Percentiles rank a stretch among this genome's conserved stretches.
Evolutionary conservation across 2,888 invertebrate genomes (phyloP).

Genomic region (Dichetophora obliterata): DNA sequence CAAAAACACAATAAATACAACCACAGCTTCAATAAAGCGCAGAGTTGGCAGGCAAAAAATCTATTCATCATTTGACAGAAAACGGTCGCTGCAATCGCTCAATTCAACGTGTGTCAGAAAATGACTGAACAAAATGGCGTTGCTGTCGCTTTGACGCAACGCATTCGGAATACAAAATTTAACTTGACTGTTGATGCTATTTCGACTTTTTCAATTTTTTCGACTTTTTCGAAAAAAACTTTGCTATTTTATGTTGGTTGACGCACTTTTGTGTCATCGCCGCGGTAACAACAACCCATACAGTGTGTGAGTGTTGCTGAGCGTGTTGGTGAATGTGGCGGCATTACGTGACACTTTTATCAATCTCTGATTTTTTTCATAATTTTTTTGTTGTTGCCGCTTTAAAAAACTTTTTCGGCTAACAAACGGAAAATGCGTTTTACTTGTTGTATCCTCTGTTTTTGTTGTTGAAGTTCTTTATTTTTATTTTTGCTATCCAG

Average conservation of each 20-base stretch:
- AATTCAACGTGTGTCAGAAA: background rate
- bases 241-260: constrained; percentile 4
- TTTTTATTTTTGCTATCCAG: background rate
- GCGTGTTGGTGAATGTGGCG: background rate
- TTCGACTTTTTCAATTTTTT: background rate
- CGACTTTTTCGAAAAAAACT: background rate
- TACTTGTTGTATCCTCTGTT: background rate
- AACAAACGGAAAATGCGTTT: too few relatives aligned
- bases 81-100: background rate
- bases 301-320: background rate
- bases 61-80: constrained; percentile 8
- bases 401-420: background rate
- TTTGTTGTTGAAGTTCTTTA: background rate
- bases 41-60: background rate
- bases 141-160: constrained; percentile 61
- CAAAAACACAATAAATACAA: background rate
- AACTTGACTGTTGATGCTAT: constrained; percentile 41
- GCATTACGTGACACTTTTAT: constrained; percentile 30
- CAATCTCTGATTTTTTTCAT: constrained; percentile 4
- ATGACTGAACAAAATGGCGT: constrained; percentile 52
- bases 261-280: constrained; percentile 52
- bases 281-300: constrained; percentile 41
- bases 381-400: background rate
- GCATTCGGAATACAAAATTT: constrained; percentile 63
- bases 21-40: background rate